Evolutionary conservation across 2,113 vertebrate species (phyloP), one percentile per base, ranked within the genome.

Genomic region (Odontophorus gujanensis): DNA sequence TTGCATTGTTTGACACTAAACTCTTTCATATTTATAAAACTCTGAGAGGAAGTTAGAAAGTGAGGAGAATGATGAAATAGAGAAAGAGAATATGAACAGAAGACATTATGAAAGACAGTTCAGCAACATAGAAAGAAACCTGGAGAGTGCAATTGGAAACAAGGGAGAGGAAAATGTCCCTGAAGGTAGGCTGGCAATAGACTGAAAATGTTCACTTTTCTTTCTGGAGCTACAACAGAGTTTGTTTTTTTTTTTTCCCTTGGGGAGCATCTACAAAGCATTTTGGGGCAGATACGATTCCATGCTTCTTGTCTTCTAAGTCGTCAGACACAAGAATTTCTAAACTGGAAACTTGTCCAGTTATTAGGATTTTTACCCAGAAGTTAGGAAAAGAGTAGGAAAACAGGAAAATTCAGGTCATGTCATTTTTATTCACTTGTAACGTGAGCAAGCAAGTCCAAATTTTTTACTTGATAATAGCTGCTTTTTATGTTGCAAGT

Each of bases 321-420:
- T 24, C 53, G 14, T 57, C 30, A 76, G 43, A 9, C 38, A 58
- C 15, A 42, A 69, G 68, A 19, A 7, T 80, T 62, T 69, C 36
- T 87, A 80, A 92, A 85, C 43, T n/a, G 81, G 53, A 91, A 89
- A 81, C 22, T 85, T 61, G 82, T 92, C 16, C 3, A 50, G 6
- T 58, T 76, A 58, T 9, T 48, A 24, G 9, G 1, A 40, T 40
- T 92, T 79, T 85, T 87, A 50, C 28, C 58, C 38, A 48, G 32
- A 76, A 61, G 6, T 79, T 82, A 2, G 6, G 58, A 81, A 85
- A 66, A 2, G 15, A 92, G 58, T 53, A 89, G 28, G 30, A 89
- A 91, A 92, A 87, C 13, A 85, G 71, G 59, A 91, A 91, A 91
- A 94, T 85, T 85, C 15, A 62, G 67, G 12, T 92, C 34, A 81